Evolutionary conservation across 2,888 invertebrate genomes (phyloP), one percentile per base, ranked within the genome.

Genomic region (Hirtodrosophila histrioides): DNA sequence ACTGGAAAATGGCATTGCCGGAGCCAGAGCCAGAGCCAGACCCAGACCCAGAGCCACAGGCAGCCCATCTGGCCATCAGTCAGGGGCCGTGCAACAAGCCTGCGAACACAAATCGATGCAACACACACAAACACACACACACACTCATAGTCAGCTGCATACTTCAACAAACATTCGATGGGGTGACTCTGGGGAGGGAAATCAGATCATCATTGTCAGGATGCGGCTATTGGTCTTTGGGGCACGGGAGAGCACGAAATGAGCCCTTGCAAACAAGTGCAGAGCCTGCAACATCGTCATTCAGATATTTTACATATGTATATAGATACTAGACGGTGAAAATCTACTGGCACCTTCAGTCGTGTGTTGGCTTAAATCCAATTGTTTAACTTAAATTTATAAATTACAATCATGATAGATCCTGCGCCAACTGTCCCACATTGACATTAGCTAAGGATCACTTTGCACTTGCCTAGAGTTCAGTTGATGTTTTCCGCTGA

Each of bases 21-120:
- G 33, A 17, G 17, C 17, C 27, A 49, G 43, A 56, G 58, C 54
- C 36, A 27, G 33, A 17, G 17, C 17, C 27, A 49, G 43, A 56
- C 1, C 17, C 17, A 2, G 17, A 17, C 1, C 17, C 17, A 17
- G 17, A 17, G 17, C 17, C 62, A 41, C 8, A 31, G 27, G 9
- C 35, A 10, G 6, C 8, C 27, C 11, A 17, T n/a, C n/a, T 50
- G 65, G 8, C 61, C 51, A 48, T 29, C 37, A 36, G 41, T 29
- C 39, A 31, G 33, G 51, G 53, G 69, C 48, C 64, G 40, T 66
- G 46, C 66, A 50, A 23, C 66, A 75, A 58, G 58, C 49, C 54
- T 57, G 60, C 33, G 31, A 45, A 23, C 69, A 69, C 54, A 75
- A 66, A 75, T 73, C 71, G 66, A 70, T 73, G 55, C 41, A 35